A percentile compares a stretch with the other conserved stretches of the same genome.
Evolutionary conservation across 2,797 vertebrate genomes (phyloP).

Genomic region (Channallabes apus): DNA sequence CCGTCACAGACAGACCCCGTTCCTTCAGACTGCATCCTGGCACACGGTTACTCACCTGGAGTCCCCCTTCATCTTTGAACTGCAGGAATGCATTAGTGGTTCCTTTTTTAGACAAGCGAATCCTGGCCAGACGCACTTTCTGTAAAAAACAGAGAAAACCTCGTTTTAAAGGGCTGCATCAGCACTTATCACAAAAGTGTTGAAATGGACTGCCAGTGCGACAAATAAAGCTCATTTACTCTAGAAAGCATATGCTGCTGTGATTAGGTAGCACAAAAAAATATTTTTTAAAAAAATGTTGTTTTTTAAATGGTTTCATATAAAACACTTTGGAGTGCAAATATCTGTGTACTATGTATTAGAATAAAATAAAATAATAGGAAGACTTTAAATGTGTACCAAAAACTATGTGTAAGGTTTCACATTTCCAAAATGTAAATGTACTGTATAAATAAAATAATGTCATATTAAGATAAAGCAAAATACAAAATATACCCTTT

Average conservation of each 20-base stretch:
- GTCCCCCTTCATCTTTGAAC: constrained; percentile 82
- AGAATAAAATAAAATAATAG: neutral
- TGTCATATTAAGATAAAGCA: neutral
- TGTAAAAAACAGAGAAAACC: constrained; percentile 61
- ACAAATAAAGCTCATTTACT: neutral
- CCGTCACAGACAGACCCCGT: neutral
- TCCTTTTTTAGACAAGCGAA: constrained; percentile 87
- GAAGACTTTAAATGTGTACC: neutral
- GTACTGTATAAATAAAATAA: neutral
- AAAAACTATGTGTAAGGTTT: neutral
- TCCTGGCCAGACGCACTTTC: constrained; percentile 88
- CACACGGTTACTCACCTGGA: constrained; percentile 66
- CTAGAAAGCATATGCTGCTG: neutral
- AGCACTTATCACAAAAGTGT: constrained; percentile 44
- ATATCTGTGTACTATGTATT: neutral
- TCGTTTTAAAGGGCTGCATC: constrained; percentile 33
- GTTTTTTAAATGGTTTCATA: too few relatives aligned
- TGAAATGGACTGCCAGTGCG: neutral
- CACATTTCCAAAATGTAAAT: neutral
- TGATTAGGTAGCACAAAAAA: neutral
- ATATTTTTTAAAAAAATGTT: too few relatives aligned
- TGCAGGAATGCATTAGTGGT: constrained; percentile 87
- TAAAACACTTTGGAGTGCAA: neutral
- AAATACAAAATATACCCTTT: neutral
- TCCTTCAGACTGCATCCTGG: neutral